Base-by-base conservation (phyloP, 2,888 invertebrate genomes). In the Anodontia alba region DNA sequence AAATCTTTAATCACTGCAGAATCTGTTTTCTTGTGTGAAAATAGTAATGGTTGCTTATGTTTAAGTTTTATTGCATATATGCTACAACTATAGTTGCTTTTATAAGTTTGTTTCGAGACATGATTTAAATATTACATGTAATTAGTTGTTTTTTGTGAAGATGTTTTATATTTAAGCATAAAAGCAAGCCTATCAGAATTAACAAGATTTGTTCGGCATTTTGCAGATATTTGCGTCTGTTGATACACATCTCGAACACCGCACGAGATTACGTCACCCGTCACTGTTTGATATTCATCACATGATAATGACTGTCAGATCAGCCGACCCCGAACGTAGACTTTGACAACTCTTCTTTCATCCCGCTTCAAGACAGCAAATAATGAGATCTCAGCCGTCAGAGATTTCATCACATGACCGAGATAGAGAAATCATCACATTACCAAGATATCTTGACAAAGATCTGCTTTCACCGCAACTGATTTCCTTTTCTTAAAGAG, bases 151-250 rank as follows among this genome's bases (percentile, higher is more conserved):
- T n/a, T n/a, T n/a, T n/a, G n/a, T n/a, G n/a, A n/a, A n/a, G n/a
- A n/a, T n/a, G n/a, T n/a, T n/a, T n/a, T n/a, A n/a, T n/a, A n/a
- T n/a, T n/a, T n/a, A n/a, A n/a, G n/a, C n/a, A n/a, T n/a, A n/a
- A n/a, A n/a, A n/a, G n/a, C n/a, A n/a, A n/a, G n/a, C n/a, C 12
- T 77, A 8, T 69, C 68, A 42, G 33, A 23, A 67, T 73, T 78
- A 33, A 80, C 66, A 70, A 42, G 51, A 74, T 78, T 38, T 83
- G 33, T 78, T 83, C 76, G 74, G 69, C 62, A 38, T 78, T 84
- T 85, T 85, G 82, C 85, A 85, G 85, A 85, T 81, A 54, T 78
- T 80, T 78, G 78, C 80, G 68, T 81, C 76, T 79, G 70, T 73
- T 84, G 79, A 72, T 74, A 73, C 49, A 76, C 43, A 62, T 69